These are phyloP conservation scores for Myotis yumanensis DNA, from an alignment of 2,113 vertebrate genomes.

Conservation along the genomic window DNA sequence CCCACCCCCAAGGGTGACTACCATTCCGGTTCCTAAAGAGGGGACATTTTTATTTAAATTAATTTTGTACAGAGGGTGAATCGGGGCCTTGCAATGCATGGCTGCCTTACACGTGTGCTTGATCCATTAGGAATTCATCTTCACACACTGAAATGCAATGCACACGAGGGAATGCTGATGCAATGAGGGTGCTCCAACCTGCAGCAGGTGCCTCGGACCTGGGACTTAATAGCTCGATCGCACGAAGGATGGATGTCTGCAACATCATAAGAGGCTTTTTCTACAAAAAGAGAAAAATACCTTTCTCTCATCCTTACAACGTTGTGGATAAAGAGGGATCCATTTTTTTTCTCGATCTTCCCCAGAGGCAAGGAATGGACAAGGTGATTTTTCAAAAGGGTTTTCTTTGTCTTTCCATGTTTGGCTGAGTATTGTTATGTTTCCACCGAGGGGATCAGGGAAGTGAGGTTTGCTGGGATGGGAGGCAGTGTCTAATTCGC, in stretches of 20 bases:
- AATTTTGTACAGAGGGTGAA: neutral
- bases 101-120: neutral
- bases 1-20: neutral
- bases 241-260: neutral
- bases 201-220: neutral
- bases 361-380: neutral
- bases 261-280: neutral
- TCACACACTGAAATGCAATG: neutral
- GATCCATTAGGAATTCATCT: neutral
- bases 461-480: neutral
- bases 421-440: neutral
- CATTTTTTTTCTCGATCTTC: neutral
- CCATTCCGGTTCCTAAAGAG: neutral
- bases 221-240: neutral
- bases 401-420: neutral
- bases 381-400: neutral
- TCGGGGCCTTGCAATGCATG: neutral
- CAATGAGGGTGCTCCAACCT: neutral
- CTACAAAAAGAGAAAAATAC: neutral
- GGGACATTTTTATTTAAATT: neutral
- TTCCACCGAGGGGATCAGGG: neutral
- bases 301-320: neutral
- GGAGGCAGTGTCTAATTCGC: neutral
- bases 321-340: neutral
- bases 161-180: neutral